Base-by-base conservation (phyloP, 2,888 invertebrate genomes). In the Anagyrus pseudococci region DNA sequence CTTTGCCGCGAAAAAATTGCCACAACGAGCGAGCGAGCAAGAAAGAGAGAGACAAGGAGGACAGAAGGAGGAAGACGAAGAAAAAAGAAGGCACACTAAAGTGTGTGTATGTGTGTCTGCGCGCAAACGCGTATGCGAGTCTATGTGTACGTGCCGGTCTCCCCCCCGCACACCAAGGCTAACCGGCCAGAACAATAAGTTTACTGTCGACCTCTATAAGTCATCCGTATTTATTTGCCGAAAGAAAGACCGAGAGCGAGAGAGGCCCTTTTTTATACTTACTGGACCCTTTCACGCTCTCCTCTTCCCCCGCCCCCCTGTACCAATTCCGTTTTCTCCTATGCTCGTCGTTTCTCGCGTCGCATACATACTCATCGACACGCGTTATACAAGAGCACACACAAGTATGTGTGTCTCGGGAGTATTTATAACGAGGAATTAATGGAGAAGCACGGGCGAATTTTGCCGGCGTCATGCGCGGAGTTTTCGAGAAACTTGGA, bases 151-250 rank as follows among this genome's bases (percentile, higher is more conserved):
- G n/a, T n/a, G n/a, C n/a, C n/a, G n/a, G n/a, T n/a, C n/a, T n/a
- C n/a, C n/a, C n/a, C n/a, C n/a, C n/a, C n/a, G n/a, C n/a, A n/a
- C 59, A 57, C 60, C 64, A 64, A 64, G 64, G 64, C 64, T 60
- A 60, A 64, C 60, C 60, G 41, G 48, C 54, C 44, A 50, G 66
- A 66, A 66, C 66, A 66, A 66, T 66, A 66, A 66, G 62, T 66
- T 66, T 53, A 62, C 62, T 53, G 62, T 59, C 66, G 66, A 66
- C 66, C 66, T 66, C 66, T 62, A 66, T 66, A 66, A 66, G 66
- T 66, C 66, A 66, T 66, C 62, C 62, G 66, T 66, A 62, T 66
- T 66, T 66, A 66, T 66, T 66, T 66, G 66, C 59, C 62, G 62
- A 66, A 66, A 66, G 62, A 54, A 59, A 62, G 58, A 44, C 46